phyloP scores from a whole-genome alignment of 1,140 invertebrate genomes.

The Akabosia matsudoensis region DNA sequence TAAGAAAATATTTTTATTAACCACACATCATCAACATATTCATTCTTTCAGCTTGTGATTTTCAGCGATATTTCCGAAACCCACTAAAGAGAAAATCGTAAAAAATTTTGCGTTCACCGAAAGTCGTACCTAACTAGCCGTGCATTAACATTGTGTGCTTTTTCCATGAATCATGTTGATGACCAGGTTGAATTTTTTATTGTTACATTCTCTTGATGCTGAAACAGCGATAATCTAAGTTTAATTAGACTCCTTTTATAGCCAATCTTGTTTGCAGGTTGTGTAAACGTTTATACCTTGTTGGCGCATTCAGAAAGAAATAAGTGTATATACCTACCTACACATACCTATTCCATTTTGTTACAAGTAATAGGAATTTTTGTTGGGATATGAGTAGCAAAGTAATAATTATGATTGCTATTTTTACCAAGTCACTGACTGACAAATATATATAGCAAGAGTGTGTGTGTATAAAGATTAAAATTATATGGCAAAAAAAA shows the following conservation, averaged over 20 bases:
- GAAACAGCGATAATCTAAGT: neutral
- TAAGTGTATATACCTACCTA: neutral
- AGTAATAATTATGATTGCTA: neutral
- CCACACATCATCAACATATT: neutral
- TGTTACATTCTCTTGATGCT: neutral
- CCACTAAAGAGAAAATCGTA: neutral
- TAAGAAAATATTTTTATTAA: no score
- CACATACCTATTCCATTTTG: no score
- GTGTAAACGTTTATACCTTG: conserved; percentile 11
- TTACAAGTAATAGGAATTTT: neutral
- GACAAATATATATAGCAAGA: no score
- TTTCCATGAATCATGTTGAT: neutral
- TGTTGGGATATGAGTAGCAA: neutral
- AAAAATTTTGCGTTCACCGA: neutral
- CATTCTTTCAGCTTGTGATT: no score
- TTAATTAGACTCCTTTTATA: conserved; percentile 30
- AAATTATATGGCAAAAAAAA: neutral
- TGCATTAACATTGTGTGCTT: neutral
- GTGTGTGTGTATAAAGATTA: no score
- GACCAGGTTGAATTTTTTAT: neutral
- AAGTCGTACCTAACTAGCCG: no score
- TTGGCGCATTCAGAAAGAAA: neutral
- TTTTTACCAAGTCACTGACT: neutral
- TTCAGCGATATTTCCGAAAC: conserved; percentile 2
- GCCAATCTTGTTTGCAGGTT: conserved; percentile 35